Conservation (phyloP, 2,888 invertebrate genomes). For the Drosophila parthenogenetica region DNA sequence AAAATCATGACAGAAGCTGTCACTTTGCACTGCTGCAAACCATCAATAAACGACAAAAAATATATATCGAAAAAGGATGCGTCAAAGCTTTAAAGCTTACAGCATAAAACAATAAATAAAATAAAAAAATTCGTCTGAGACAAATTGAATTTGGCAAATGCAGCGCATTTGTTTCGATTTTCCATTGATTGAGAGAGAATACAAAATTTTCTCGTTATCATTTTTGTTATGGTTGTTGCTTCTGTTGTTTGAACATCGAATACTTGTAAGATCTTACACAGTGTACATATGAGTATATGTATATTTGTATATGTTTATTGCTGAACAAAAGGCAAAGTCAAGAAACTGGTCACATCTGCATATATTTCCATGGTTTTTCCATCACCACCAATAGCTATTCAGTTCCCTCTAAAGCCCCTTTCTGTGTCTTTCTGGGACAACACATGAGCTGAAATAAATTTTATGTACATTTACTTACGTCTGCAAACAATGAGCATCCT, state of each 20-base stretch:
- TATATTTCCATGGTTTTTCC: conserved; percentile 62
- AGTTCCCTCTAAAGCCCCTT: neutral
- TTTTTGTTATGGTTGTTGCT: conserved; percentile 60
- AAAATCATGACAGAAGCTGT: conserved; percentile 21
- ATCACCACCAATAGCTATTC: neutral
- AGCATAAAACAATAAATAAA: neutral
- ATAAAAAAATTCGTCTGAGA: conserved; percentile 20
- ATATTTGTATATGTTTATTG: conserved; percentile 62
- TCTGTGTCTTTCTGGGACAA: neutral
- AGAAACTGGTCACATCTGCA: conserved; percentile 74
- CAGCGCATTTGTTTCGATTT: conserved; percentile 64
- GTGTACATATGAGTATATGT: neutral
- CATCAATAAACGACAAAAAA: conserved; percentile 24
- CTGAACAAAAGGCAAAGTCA: conserved; percentile 68
- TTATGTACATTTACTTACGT: conserved; percentile 80
- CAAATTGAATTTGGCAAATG: conserved; percentile 66
- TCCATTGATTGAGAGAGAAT: conserved; percentile 61
- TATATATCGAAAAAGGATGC: conserved; percentile 7
- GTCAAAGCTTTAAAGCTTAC: conserved; percentile 41
- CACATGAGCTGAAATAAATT: conserved; percentile 71
- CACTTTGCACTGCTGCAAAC: conserved; percentile 16
- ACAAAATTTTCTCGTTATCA: conserved; percentile 34
- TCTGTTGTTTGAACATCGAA: conserved; percentile 10
- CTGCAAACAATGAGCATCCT: conserved; percentile 72
- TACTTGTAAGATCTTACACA: conserved; percentile 48